Evolutionary conservation across 2,113 vertebrate genomes (phyloP).

Genomic region (Peromyscus polionotus): DNA sequence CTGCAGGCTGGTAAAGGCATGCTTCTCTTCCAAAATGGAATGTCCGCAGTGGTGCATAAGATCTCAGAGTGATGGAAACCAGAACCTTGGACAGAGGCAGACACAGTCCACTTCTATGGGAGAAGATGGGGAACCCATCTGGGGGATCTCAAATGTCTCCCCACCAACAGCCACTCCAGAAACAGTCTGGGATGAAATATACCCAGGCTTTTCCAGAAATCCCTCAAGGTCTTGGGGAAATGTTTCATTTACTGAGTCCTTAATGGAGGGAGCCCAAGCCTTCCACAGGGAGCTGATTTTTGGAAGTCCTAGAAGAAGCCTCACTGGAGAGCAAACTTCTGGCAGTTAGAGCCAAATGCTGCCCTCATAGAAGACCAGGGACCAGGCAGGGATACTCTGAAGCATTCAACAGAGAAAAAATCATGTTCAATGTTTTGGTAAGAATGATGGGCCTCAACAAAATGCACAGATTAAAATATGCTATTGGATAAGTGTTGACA

Average conservation of each 20-base stretch:
- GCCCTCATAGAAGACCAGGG: not conserved
- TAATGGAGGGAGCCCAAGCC: not conserved
- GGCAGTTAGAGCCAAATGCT: not conserved
- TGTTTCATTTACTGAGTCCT: not conserved
- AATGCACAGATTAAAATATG: not conserved
- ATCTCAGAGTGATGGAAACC: not conserved
- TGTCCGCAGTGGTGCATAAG: too few relatives aligned
- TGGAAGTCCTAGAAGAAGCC: not conserved
- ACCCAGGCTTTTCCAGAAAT: not conserved
- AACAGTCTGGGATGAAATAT: not conserved
- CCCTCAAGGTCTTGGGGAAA: not conserved
- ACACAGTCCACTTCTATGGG: not conserved
- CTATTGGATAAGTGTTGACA: not conserved
- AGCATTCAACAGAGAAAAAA: not conserved
- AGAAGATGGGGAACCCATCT: not conserved
- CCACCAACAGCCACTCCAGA: not conserved
- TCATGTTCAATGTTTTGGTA: not conserved
- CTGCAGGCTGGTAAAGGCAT: not conserved
- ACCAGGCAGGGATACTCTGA: not conserved
- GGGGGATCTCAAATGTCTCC: not conserved
- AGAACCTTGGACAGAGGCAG: not conserved
- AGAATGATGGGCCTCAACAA: not conserved
- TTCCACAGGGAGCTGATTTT: not conserved
- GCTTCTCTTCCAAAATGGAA: not conserved
- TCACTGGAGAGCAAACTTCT: not conserved